These are phyloP conservation scores for Tinamus major DNA, from an alignment of 2,797 vertebrate genomes.

Conservation along the genomic window DNA sequence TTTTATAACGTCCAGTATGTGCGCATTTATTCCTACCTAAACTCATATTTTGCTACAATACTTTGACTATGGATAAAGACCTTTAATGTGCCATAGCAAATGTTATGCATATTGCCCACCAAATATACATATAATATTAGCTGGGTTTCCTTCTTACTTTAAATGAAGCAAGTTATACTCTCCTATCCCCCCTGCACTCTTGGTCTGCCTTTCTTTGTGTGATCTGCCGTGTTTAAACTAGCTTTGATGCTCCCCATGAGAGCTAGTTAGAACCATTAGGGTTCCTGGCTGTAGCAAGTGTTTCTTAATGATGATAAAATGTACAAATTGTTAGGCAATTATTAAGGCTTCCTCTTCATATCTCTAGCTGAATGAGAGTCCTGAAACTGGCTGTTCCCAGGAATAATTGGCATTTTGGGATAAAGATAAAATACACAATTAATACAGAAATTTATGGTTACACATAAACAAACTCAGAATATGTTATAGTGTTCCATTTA, in stretches of 20 bases:
- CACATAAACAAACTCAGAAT: background rate
- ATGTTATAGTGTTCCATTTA: background rate
- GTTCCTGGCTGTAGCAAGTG: background rate
- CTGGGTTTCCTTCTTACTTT: background rate
- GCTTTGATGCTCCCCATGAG: slow-evolving; percentile 10
- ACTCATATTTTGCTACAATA: background rate
- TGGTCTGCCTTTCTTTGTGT: background rate
- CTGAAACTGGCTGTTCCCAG: background rate
- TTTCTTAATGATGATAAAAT: slow-evolving; percentile 45
- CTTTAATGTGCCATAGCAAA: background rate
- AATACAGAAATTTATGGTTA: background rate
- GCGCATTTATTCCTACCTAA: background rate
- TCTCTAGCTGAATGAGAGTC: background rate
- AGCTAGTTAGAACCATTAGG: slow-evolving; percentile 30
- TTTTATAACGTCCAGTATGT: background rate
- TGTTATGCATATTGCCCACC: fast-evolving
- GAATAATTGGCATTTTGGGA: background rate
- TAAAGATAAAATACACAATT: background rate
- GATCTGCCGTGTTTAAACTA: background rate
- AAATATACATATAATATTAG: background rate
- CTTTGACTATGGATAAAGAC: fast-evolving
- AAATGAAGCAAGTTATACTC: background rate
- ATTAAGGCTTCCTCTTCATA: slow-evolving; percentile 8
- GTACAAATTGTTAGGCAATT: slow-evolving; percentile 22
- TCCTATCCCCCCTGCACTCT: background rate